phyloP scores from a whole-genome alignment of 64 coral and sea anemone genomes.

The Anthopleura sola region DNA sequence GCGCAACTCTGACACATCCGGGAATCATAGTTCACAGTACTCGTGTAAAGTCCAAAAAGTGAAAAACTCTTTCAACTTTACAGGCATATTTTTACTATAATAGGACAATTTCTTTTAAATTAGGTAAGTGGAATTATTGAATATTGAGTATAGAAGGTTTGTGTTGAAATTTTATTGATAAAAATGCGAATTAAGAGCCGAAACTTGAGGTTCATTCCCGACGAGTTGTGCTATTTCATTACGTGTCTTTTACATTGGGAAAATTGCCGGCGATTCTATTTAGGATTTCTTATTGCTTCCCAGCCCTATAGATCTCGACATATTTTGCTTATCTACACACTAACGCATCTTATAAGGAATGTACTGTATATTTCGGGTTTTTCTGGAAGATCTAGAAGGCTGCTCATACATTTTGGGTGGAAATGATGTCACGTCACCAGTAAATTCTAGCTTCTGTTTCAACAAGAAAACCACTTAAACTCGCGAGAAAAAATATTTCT shows the following conservation, averaged over 20 bases:
- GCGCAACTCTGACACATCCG: conserved; percentile 56
- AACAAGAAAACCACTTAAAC: not conserved
- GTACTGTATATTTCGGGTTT: not conserved
- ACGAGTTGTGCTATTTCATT: conserved; percentile 7
- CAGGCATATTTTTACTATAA: conserved; percentile 5
- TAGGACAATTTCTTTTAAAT: conserved; percentile 42
- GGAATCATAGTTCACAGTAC: conserved; percentile 44
- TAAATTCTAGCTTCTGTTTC: not conserved
- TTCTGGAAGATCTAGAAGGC: not conserved
- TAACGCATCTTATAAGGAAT: not conserved
- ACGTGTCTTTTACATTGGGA: conserved; percentile 5
- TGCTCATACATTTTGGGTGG: not conserved
- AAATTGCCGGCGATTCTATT: not conserved
- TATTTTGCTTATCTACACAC: not conserved
- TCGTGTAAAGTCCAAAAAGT: conserved; percentile 58
- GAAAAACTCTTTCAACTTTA: conserved; percentile 24
- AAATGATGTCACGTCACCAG: conserved; percentile 15
- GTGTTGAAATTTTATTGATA: not conserved
- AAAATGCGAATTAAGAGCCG: not conserved
- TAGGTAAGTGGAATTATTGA: conserved; percentile 37
- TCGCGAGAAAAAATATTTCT: not conserved
- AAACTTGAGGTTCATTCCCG: not conserved
- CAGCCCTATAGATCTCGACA: not conserved
- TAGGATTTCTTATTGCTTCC: not conserved
- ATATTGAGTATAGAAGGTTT: not conserved